A percentile compares a stretch with the other conserved stretches of the same genome.
These are phyloP conservation scores for Synchiropus splendidus DNA, from an alignment of 2,113 vertebrate species.

Conservation along the genomic window DNA sequence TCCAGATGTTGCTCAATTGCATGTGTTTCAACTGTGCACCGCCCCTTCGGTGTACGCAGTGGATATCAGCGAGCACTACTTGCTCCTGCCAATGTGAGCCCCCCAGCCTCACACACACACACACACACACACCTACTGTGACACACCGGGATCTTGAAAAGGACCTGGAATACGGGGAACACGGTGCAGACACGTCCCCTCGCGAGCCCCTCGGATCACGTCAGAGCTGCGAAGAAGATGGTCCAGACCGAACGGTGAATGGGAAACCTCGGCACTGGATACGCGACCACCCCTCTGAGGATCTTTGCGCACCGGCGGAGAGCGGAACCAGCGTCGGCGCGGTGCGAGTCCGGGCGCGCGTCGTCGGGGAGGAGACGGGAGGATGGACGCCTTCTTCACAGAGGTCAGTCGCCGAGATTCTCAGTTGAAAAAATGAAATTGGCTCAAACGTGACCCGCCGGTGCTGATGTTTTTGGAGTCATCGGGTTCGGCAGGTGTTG, in stretches of 20 bases:
- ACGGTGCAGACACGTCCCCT: constrained; percentile 31
- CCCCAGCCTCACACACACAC: constrained; percentile 4
- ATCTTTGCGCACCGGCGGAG: constrained; percentile 28
- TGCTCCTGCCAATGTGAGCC: constrained; percentile 15
- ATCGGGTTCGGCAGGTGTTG: too few relatives aligned
- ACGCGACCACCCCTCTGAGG: not conserved
- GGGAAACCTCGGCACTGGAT: constrained; percentile 37
- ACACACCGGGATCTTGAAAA: constrained; percentile 1
- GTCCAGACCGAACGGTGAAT: constrained; percentile 42
- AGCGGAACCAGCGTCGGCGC: constrained; percentile 40
- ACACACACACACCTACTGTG: constrained; percentile 2
- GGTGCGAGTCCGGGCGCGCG: constrained; percentile 42
- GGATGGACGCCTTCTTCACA: constrained; percentile 68
- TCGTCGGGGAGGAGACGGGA: constrained; percentile 45
- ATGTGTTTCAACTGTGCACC: constrained; percentile 19
- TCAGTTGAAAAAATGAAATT: too few relatives aligned
- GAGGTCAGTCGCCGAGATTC: constrained; percentile 57
- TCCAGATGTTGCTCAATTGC: constrained; percentile 12
- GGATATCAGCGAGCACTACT: constrained; percentile 16
- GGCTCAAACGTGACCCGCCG: constrained; percentile 45
- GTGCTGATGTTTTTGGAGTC: too few relatives aligned
- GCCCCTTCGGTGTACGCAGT: constrained; percentile 24
- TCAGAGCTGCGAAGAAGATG: constrained; percentile 10
- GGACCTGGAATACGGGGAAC: constrained; percentile 13
- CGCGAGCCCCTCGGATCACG: constrained; percentile 16